Evolutionary conservation across 2,888 invertebrate species (phyloP).

Genomic region (Ganaspis brasiliensis): DNA sequence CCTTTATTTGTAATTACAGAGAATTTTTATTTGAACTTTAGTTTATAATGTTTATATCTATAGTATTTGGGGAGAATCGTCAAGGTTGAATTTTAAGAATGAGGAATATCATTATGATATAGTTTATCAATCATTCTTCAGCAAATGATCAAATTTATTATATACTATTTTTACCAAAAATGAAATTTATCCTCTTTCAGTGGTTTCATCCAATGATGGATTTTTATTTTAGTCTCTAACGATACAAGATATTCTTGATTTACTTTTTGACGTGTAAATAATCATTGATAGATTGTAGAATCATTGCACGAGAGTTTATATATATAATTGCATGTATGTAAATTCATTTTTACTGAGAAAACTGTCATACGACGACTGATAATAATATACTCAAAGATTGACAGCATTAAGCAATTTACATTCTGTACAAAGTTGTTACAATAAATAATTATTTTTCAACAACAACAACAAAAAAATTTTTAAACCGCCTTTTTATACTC

Average conservation of each 20-base stretch:
- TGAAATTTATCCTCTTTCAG: too few species aligned
- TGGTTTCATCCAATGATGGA: background rate
- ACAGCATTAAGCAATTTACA: slow-evolving; percentile 57
- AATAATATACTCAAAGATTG: slow-evolving; percentile 35
- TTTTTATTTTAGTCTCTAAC: background rate
- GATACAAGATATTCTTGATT: background rate
- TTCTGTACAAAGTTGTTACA: slow-evolving; percentile 65
- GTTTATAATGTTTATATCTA: too few species aligned
- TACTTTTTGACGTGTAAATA: slow-evolving; percentile 22
- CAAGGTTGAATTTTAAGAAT: too few species aligned
- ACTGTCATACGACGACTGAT: slow-evolving; percentile 35
- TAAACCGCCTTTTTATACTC: slow-evolving; percentile 5
- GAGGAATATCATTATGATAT: too few species aligned
- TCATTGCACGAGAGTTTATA: slow-evolving; percentile 19
- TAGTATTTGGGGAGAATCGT: too few species aligned
- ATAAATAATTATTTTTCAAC: slow-evolving; percentile 70
- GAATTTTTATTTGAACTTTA: too few species aligned
- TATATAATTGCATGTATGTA: slow-evolving; percentile 13
- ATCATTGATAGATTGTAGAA: slow-evolving; percentile 15
- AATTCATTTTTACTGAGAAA: slow-evolving; percentile 9
- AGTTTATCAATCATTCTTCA: too few species aligned
- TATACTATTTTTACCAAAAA: too few species aligned
- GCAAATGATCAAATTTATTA: too few species aligned
- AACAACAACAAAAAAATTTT: too few species aligned
- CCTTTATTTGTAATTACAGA: too few species aligned